Percentiles rank a stretch among this genome's conserved stretches.
Evolutionary conservation across 2,113 vertebrate species (phyloP).

Genomic region (Petroica traversi): DNA sequence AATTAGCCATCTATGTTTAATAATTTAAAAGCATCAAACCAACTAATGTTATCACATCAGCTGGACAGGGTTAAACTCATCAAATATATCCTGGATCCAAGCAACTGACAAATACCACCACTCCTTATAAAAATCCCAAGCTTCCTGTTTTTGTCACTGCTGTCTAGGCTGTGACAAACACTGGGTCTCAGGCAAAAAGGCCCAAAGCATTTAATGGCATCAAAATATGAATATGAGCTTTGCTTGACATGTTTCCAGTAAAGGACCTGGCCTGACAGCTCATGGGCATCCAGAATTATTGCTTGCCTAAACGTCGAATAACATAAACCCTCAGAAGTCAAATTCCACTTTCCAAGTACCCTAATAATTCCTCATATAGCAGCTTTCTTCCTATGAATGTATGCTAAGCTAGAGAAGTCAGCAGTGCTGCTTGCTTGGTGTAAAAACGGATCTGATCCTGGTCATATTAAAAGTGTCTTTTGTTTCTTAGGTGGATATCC

Average conservation of each 20-base stretch:
- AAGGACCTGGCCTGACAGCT: background rate
- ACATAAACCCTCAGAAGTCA: constrained; percentile 19
- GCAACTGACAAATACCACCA: background rate
- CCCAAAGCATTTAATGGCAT: background rate
- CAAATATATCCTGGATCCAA: background rate
- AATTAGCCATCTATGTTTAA: background rate
- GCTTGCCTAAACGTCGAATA: background rate
- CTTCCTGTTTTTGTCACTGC: background rate
- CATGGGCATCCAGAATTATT: background rate
- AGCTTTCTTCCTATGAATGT: background rate
- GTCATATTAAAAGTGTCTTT: background rate
- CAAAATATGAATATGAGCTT: constrained; percentile 5
- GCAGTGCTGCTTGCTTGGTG: background rate
- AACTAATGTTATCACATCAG: background rate
- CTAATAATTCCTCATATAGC: background rate
- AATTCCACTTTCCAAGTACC: background rate
- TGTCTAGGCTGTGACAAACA: constrained; percentile 5
- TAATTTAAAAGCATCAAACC: background rate
- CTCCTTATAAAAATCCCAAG: constrained; percentile 8
- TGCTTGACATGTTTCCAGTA: background rate
- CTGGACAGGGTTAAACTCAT: background rate
- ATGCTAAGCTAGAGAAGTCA: background rate
- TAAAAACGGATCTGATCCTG: background rate
- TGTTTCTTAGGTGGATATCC: background rate
- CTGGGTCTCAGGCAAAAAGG: background rate